phyloP scores from a whole-genome alignment of 1,140 invertebrate genomes.

The Cydia fagiglandana region DNA sequence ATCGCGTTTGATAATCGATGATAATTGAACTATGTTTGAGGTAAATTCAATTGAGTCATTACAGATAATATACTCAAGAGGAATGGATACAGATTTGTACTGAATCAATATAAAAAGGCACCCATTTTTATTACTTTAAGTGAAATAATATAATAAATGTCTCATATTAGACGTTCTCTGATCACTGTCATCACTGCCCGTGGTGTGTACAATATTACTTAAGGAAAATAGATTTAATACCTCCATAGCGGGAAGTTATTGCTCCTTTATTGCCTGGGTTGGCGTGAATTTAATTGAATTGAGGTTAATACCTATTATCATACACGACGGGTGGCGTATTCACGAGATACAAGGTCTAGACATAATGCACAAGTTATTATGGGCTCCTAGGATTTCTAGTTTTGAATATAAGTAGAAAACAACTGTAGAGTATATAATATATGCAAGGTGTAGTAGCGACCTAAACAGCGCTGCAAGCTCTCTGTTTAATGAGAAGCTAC shows the following conservation, averaged over 20 bases:
- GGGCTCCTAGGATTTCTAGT: too few species aligned
- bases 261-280: not conserved
- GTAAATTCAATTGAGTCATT: not conserved
- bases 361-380: too few species aligned
- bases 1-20: not conserved
- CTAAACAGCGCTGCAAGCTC: not conserved
- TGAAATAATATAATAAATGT: not conserved
- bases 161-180: not conserved
- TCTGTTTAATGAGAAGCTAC: not conserved
- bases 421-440: not conserved
- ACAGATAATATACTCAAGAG: not conserved
- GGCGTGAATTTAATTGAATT: not conserved
- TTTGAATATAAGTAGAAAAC: too few species aligned
- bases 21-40: conserved; percentile 5
- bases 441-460: not conserved
- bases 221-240: not conserved
- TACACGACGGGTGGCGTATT: not conserved
- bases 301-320: not conserved
- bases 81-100: not conserved
- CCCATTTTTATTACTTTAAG: not conserved
- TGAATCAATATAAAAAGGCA: not conserved
- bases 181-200: not conserved
- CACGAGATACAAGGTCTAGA: not conserved
- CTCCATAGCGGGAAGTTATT: not conserved
- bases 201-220: not conserved